Evolutionary conservation across 2,797 vertebrate species (phyloP).

Genomic region (Streptopelia turtur): DNA sequence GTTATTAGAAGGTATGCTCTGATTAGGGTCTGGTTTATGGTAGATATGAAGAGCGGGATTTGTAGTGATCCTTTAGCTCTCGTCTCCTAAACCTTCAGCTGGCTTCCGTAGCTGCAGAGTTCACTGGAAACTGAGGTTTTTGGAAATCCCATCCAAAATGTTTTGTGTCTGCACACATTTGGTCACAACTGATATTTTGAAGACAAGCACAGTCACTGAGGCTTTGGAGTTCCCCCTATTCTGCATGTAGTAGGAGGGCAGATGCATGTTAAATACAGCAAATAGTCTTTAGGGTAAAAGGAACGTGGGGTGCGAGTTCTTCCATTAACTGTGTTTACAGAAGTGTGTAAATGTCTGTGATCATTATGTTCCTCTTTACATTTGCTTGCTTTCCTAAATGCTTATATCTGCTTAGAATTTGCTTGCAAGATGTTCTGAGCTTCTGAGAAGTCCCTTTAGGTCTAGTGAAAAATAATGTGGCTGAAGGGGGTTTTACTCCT

Average conservation of each 20-base stretch:
- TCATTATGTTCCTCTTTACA: neutral
- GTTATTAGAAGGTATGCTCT: neutral
- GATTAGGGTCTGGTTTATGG: neutral
- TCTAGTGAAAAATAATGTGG: neutral
- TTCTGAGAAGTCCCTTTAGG: neutral
- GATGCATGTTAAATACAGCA: neutral
- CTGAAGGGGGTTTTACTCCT: neutral
- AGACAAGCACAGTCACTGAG: neutral
- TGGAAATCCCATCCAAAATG: neutral
- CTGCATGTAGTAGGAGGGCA: rapidly evolving
- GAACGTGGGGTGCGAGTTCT: neutral
- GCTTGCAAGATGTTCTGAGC: neutral
- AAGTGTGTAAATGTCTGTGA: neutral
- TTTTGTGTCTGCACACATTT: neutral
- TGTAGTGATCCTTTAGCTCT: neutral
- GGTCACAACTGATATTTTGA: neutral
- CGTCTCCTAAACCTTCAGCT: neutral
- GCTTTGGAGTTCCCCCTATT: neutral
- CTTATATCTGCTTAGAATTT: neutral
- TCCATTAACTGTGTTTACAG: neutral
- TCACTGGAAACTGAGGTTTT: neutral
- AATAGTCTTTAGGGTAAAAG: neutral
- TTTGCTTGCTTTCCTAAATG: neutral
- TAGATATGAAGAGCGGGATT: neutral
- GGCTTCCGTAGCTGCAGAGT: neutral